A percentile compares a stretch with the other conserved stretches of the same genome.
These are phyloP conservation scores for Nezara viridula DNA, from an alignment of 2,888 invertebrate genomes.

Conservation along the genomic window DNA sequence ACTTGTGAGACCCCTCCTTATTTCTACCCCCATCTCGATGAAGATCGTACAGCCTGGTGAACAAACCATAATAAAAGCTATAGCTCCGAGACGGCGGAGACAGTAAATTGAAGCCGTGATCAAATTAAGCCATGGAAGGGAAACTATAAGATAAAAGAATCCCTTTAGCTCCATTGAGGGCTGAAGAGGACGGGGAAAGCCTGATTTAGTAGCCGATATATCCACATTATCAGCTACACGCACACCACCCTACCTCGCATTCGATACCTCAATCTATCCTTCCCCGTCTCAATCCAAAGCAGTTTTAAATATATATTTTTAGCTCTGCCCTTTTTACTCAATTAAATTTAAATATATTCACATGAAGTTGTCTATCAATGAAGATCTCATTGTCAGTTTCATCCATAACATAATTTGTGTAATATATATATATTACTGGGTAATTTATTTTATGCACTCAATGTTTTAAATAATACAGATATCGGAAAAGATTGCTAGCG, in stretches of 20 bases:
- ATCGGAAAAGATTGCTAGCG: too few relatives aligned
- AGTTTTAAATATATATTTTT: background rate
- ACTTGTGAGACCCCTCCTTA: background rate
- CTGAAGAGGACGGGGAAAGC: conserved; percentile 37
- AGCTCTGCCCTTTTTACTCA: background rate
- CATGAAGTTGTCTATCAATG: background rate
- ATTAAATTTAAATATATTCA: background rate
- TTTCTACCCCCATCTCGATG: background rate
- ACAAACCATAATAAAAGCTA: background rate
- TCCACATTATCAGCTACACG: conserved; percentile 54
- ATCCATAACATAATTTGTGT: too few relatives aligned
- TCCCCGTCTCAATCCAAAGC: background rate
- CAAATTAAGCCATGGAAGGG: conserved; percentile 35
- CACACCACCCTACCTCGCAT: background rate
- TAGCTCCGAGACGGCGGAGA: background rate
- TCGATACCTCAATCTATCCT: background rate
- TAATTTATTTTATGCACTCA: too few relatives aligned
- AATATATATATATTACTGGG: too few relatives aligned
- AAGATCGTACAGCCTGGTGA: background rate
- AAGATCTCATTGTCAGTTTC: too few relatives aligned
- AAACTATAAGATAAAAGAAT: conserved; percentile 43
- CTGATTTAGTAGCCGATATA: conserved; percentile 50
- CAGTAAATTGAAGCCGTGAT: conserved; percentile 4
- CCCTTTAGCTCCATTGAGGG: conserved; percentile 15
- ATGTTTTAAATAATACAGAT: too few relatives aligned